A percentile compares a stretch with the other conserved stretches of the same genome.
Evolutionary conservation across 2,888 invertebrate species (phyloP).

Genomic region (Phengaris alcon): DNA sequence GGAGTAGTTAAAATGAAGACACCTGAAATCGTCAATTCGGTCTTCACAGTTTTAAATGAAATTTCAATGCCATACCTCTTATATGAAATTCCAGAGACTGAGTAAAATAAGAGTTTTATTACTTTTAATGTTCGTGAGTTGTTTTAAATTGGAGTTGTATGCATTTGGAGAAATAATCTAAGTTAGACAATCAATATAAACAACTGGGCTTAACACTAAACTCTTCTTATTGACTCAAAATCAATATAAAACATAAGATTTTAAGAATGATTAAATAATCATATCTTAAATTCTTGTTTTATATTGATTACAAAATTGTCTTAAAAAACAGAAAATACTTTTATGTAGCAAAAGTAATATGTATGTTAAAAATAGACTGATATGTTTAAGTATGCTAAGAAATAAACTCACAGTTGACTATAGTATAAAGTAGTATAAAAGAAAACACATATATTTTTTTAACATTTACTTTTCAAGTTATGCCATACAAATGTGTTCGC

Average conservation of each 20-base stretch:
- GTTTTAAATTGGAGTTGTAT: not conserved
- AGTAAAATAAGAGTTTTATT: not conserved
- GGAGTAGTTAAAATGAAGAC: slow-evolving; percentile 68
- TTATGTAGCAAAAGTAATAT: too few species aligned
- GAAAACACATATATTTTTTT: slow-evolving; percentile 52
- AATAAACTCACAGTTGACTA: not conserved
- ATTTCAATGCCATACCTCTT: slow-evolving; percentile 39
- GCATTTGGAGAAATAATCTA: not conserved
- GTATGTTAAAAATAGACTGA: too few species aligned
- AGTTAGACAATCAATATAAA: not conserved
- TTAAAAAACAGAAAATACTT: too few species aligned
- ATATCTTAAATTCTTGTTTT: too few species aligned
- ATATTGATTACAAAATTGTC: too few species aligned
- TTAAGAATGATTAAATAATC: too few species aligned
- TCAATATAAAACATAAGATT: too few species aligned
- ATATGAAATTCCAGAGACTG: not conserved
- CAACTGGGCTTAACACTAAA: too few species aligned
- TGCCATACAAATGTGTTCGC: slow-evolving; percentile 76
- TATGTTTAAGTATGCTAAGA: not conserved
- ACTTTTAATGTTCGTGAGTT: not conserved
- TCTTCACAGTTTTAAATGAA: slow-evolving; percentile 64
- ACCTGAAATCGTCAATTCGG: slow-evolving; percentile 61
- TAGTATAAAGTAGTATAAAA: not conserved
- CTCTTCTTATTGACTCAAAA: too few species aligned
- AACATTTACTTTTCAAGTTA: slow-evolving; percentile 79